Percentiles rank a stretch among this genome's conserved stretches.
Evolutionary conservation across 2,113 vertebrate species (phyloP).

Genomic region (Rhineura floridana): DNA sequence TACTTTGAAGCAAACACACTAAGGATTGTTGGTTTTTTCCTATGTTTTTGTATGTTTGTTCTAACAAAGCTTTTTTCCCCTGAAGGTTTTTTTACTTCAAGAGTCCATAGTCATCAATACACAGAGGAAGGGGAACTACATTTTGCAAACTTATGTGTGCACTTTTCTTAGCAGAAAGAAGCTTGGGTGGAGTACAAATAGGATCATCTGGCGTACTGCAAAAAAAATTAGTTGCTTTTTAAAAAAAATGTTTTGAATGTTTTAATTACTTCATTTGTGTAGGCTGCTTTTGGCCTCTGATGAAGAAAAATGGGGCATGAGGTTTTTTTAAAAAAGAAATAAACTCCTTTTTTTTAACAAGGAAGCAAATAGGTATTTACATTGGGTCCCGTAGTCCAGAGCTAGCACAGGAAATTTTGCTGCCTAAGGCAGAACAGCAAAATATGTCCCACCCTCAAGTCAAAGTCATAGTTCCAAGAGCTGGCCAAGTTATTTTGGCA

Average conservation of each 20-base stretch:
- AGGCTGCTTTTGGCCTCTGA: not conserved
- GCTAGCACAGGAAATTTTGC: no score
- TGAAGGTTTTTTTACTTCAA: slow-evolving; percentile 25
- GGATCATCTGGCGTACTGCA: not conserved
- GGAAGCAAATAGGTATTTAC: not conserved
- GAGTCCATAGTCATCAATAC: slow-evolving; percentile 52
- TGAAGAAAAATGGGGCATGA: not conserved
- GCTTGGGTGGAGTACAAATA: not conserved
- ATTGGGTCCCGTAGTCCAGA: slow-evolving; percentile 25
- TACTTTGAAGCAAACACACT: not conserved
- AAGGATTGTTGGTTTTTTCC: not conserved
- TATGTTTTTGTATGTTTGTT: slow-evolving; percentile 39
- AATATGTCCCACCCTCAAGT: no score
- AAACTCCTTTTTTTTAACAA: not conserved
- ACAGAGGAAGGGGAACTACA: slow-evolving; percentile 34
- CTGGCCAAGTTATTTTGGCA: no score
- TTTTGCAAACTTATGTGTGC: slow-evolving; percentile 46
- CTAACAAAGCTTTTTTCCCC: slow-evolving; percentile 51
- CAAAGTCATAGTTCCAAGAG: no score
- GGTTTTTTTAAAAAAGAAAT: not conserved
- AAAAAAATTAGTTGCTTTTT: not conserved
- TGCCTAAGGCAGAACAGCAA: no score
- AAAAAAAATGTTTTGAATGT: no score
- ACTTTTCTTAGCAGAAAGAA: slow-evolving; percentile 37
- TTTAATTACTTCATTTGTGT: slow-evolving; percentile 27